Conservation (phyloP, 2,888 invertebrate genomes). For the Ormyrus thymus region DNA sequence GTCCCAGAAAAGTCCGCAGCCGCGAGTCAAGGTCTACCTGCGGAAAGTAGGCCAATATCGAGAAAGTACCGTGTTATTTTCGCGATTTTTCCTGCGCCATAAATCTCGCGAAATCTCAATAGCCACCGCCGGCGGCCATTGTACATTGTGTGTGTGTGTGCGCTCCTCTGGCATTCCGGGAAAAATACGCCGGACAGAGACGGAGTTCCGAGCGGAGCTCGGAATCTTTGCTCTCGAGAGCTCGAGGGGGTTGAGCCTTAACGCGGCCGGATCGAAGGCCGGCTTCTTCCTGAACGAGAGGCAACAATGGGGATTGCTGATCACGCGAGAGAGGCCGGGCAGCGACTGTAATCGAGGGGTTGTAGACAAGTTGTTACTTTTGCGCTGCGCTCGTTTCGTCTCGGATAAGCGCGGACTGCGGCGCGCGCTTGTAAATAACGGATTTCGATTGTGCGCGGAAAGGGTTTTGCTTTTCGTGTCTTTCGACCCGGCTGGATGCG, state of each 20-base stretch:
- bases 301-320: conserved; percentile 35
- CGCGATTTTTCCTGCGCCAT: conserved; percentile 18
- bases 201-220: background rate
- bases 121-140: background rate
- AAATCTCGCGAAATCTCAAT: conserved; percentile 43
- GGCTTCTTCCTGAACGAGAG: background rate
- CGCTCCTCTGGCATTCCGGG: conserved; percentile 6
- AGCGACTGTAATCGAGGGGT: too few species aligned
- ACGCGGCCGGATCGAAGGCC: background rate
- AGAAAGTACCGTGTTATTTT: conserved; percentile 21
- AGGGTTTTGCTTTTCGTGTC: too few species aligned
- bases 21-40: background rate
- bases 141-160: conserved; percentile 28
- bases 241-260: conserved; percentile 35
- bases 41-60: conserved; percentile 22
- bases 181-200: background rate
- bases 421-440: too few species aligned
- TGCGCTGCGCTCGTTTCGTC: too few species aligned
- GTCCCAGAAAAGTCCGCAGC: conserved; percentile 7
- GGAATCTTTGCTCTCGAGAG: background rate
- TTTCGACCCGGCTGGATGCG: too few species aligned
- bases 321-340: background rate
- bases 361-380: too few species aligned
- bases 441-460: too few species aligned
- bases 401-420: too few species aligned